Conservation (phyloP, 2,797 vertebrate genomes). For the Trichosurus vulpecula region DNA sequence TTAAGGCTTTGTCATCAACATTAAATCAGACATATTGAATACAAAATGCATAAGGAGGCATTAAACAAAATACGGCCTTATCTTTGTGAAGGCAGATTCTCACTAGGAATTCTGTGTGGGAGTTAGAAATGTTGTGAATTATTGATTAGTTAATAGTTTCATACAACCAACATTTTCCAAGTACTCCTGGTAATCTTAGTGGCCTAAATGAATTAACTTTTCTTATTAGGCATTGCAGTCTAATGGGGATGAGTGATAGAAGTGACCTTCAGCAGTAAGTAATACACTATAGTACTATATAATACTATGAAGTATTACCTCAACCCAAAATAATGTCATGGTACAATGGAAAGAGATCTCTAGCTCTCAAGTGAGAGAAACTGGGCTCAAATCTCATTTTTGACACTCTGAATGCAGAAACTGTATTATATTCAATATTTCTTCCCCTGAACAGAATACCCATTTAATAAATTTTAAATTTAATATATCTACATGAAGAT, state of each 20-base stretch:
- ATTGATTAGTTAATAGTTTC: background rate
- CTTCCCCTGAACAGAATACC: background rate
- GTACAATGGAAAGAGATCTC: background rate
- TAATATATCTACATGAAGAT: background rate
- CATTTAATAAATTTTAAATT: background rate
- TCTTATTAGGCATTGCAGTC: background rate
- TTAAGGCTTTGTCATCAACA: constrained; percentile 27
- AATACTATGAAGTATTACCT: background rate
- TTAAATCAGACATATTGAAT: constrained; percentile 53
- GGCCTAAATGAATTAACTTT: constrained; percentile 1
- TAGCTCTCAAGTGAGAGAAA: background rate
- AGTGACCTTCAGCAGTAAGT: background rate
- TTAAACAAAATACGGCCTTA: constrained; percentile 27
- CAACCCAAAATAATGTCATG: background rate
- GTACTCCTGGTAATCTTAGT: background rate
- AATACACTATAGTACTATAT: too few relatives aligned
- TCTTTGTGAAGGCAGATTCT: constrained; percentile 12
- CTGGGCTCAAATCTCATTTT: background rate
- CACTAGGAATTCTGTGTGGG: background rate
- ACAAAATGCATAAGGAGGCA: constrained; percentile 8
- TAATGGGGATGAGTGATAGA: background rate
- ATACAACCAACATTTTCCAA: background rate
- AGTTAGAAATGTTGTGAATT: constrained; percentile 14
- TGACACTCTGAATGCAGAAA: background rate
- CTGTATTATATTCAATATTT: background rate